Evolutionary conservation across 2,797 vertebrate species (phyloP), one percentile per base, ranked within the genome.

Genomic region (Tamandua tetradactyla): DNA sequence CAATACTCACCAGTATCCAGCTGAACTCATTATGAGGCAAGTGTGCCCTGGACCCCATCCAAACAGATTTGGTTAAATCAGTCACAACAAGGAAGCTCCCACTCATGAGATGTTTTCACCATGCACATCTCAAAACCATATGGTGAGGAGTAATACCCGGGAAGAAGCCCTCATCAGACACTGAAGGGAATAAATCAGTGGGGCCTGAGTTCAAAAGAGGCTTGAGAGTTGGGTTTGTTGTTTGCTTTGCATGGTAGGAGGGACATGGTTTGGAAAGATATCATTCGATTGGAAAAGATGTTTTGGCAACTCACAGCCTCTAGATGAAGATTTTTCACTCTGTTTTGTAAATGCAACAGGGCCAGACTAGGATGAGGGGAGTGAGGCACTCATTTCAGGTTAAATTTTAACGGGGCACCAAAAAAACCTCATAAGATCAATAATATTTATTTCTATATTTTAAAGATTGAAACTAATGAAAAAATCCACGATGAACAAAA

Each of bases 1-100:
- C 76, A 68, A 14, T 7, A 37, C 69, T 85, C 64, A 80, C 30
- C 47, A 8, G 71, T 49, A 35, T 32, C 57, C 20, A 17, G 80
- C 83, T 87, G 75, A 92, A 87, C 57, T 89, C 88, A 69, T 76
- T 35, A 93, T 2, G 13, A 93, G 86, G 80, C 44, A 27, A 69
- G 71, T 40, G 15, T 44, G 25, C 40, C 92, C 75, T 84, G 80
- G 90, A 42, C 69, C 37, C 37, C 83, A 35, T 80, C 81, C 93
- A 91, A 72, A 87, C 40, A 69, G 55, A 15, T 47, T 23, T 66
- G 62, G 35, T 47, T 22, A 61, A 64, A 62, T 40, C 82, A 40
- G 52, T 9, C 44, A 35, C 22, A 1, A 42, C 3, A 5, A 78
- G 55, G 68, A 74, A 66, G 12, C 68, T 44, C 68, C 59, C 57